A percentile compares a stretch with the other conserved stretches of the same genome.
These are phyloP conservation scores for Macrocentrus cingulum DNA, from an alignment of 1,140 invertebrate species.

Conservation along the genomic window DNA sequence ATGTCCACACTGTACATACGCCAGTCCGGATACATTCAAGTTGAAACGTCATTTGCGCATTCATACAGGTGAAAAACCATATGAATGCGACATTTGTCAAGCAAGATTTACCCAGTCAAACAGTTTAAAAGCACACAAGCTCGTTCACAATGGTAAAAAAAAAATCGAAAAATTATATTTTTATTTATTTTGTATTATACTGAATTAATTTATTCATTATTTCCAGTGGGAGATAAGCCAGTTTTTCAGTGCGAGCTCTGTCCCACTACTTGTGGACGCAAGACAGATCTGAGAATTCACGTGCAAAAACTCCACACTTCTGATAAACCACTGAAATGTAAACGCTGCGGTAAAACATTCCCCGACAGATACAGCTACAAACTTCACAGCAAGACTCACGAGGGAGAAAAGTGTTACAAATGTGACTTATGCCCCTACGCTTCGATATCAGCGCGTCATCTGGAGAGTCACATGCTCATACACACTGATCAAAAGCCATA, in stretches of 20 bases:
- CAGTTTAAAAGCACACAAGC: constrained; percentile 89
- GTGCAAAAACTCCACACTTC: constrained; percentile 95
- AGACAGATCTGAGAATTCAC: constrained; percentile 95
- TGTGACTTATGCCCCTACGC: constrained; percentile 95
- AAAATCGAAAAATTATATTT: constrained; percentile 10
- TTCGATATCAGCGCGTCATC: constrained; percentile 85
- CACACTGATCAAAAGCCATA: constrained; percentile 93
- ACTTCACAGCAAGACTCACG: constrained; percentile 80
- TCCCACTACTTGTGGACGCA: constrained; percentile 93
- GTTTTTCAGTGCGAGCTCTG: constrained; percentile 94
- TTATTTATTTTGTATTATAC: constrained; percentile 17
- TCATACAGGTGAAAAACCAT: constrained; percentile 93
- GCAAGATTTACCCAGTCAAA: constrained; percentile 95
- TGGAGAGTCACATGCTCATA: constrained; percentile 95
- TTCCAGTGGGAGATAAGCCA: constrained; percentile 84
- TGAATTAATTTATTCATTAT: constrained; percentile 18
- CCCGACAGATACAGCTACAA: constrained; percentile 83
- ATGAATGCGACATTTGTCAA: constrained; percentile 91
- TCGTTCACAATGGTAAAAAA: constrained; percentile 86
- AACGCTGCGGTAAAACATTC: constrained; percentile 89
- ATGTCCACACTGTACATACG: constrained; percentile 96
- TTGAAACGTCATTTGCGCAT: constrained; percentile 92
- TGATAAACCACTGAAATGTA: constrained; percentile 89
- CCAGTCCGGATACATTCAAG: constrained; percentile 97
- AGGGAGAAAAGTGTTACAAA: constrained; percentile 96